Evolutionary conservation across 1,140 invertebrate species (phyloP).

Genomic region (Palaemon carinicauda): DNA sequence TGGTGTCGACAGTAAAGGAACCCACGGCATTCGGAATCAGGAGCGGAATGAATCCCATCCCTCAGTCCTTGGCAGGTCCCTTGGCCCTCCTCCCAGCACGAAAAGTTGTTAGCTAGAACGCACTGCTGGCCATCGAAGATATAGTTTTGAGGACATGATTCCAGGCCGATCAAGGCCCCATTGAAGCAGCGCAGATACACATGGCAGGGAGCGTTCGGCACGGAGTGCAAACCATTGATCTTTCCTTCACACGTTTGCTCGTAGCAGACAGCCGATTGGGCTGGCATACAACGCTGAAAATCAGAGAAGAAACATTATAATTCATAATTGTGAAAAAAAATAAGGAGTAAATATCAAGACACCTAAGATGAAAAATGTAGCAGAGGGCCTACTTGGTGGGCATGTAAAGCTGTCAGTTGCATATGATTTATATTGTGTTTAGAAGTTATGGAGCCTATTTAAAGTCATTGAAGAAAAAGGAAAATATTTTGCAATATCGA

Average conservation of each 20-base stretch:
- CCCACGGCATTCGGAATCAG: constrained; percentile 68
- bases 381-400: too few species aligned
- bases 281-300: constrained; percentile 58
- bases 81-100: constrained; percentile 63
- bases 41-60: constrained; percentile 70
- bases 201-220: constrained; percentile 62
- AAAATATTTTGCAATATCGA: too few species aligned
- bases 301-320: background rate
- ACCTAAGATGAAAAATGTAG: too few species aligned
- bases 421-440: too few species aligned
- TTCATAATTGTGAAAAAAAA: background rate
- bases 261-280: constrained; percentile 62
- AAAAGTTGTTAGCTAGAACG: constrained; percentile 63
- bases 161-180: constrained; percentile 60
- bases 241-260: constrained; percentile 64
- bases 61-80: constrained; percentile 60
- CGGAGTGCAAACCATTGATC: constrained; percentile 61
- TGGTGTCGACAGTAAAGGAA: constrained; percentile 70
- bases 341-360: background rate
- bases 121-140: constrained; percentile 66
- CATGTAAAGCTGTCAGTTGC: too few species aligned
- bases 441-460: too few species aligned
- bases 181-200: constrained; percentile 63
- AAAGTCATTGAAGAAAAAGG: too few species aligned
- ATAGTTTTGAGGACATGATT: constrained; percentile 66